Conservation (phyloP, 2,797 vertebrate genomes). For the Anabacerthia variegaticeps region DNA sequence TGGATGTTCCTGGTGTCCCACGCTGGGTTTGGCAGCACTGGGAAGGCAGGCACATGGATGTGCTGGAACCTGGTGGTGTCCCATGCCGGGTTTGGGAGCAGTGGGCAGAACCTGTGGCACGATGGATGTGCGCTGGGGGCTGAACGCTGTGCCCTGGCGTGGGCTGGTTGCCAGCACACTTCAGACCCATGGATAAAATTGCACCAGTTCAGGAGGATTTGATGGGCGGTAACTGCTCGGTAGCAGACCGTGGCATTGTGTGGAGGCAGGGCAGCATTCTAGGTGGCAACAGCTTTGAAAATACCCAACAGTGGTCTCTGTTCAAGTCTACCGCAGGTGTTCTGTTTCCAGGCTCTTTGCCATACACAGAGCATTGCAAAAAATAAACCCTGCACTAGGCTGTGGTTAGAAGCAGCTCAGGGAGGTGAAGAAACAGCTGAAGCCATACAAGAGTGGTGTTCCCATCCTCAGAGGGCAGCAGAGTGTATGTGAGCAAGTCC, state of each 20-base stretch:
- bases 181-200: neutral
- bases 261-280: neutral
- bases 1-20: no score
- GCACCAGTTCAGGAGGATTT: neutral
- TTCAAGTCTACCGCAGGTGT: neutral
- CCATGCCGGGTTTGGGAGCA: no score
- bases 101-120: accelerated
- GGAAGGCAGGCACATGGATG: no score
- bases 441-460: accelerated
- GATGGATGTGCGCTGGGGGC: accelerated
- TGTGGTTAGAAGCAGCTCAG: neutral
- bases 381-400: neutral
- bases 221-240: neutral
- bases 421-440: neutral
- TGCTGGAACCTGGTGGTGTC: no score
- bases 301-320: neutral
- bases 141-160: neutral
- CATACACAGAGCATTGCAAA: neutral
- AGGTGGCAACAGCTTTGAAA: accelerated
- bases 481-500: neutral
- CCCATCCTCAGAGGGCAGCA: neutral
- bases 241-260: neutral
- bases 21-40: no score
- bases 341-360: neutral
- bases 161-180: accelerated